Evolutionary conservation across 2,888 invertebrate genomes (phyloP), one percentile per base, ranked within the genome.

Genomic region (Ophion slaviceki): DNA sequence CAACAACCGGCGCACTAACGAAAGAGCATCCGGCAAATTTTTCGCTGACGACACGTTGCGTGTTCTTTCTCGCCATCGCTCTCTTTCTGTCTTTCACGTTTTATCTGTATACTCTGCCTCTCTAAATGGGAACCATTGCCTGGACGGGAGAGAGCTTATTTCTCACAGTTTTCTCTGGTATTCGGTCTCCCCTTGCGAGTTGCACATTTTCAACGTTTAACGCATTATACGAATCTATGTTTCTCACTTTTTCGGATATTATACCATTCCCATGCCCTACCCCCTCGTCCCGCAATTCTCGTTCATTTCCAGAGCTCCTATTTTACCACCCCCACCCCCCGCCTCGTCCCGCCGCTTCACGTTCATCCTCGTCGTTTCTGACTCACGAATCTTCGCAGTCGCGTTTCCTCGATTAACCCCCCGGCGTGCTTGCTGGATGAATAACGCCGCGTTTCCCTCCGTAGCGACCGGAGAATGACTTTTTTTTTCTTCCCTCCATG

Each of bases 1-100:
- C 45, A 82, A 53, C 82, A 74, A 62, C 20, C 67, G 70, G n/a
- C 45, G 77, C 62, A 72, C 83, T 83, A 86, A 86, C 80, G 83
- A 83, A 83, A 80, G 77, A 86, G 70, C 83, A 80, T 86, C 77
- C 86, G 86, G 83, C 77, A 70, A 71, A 83, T 83, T 86, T 86
- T 86, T 82, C 32, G 86, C 84, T 86, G 86, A 84, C 82, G 84
- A 77, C 86, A 82, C 72, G 70, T 80, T 62, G 61, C 76, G 61
- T 67, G 20, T 47, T 64, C 59, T 75, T 53, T 47, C 53, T 61
- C n/a, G 72, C 28, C 67, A 36, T 70, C 40, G 47, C 62, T 59
- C 59, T 47, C 45, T 59, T 62, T 62, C 28, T 11, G 40, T 36
- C 45, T 68, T 8, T 8, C 32, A 59, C 64, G 64, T 53, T 28